Base-by-base conservation (phyloP, 1,140 invertebrate species). In the Heliconius congener region DNA sequence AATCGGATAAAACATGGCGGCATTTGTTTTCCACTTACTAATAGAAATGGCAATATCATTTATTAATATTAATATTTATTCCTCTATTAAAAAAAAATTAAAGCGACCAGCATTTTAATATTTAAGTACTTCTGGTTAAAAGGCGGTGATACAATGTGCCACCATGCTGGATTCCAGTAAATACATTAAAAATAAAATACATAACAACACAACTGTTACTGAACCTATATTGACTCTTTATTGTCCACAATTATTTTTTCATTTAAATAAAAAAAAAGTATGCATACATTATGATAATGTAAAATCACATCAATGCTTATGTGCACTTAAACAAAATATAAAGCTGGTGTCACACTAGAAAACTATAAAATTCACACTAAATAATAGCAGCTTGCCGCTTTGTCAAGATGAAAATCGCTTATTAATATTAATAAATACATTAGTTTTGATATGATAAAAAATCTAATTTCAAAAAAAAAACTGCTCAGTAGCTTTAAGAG, bases 231-330 rank as follows among this genome's bases (percentile, higher is more conserved):
- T 79, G 77, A 81, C 76, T 74, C 52, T 71, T 81, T 81, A 79
- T 79, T 77, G 77, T 81, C 80, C 39, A n/a, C 77, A 74, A 81
- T 60, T 52, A 81, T 74, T 57, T 50, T 74, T 42, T 73, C 50
- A 73, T 76, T 39, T 8, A 27, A 30, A 55, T 66, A 71, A 74
- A 76, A 73, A 73, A 37, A 77, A 50, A 77, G 39, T 75, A 27
- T 75, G 73, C 73, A 80, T 76, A 76, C 79, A 80, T 80, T 80
- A 80, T 81, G 72, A 81, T 74, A 81, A 80, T 80, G 78, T 80
- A 80, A 76, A 81, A 82, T 84, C 81, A 84, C 83, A 84, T 82
- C 71, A 81, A 81, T 78, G 79, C 77, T 82, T 79, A 78, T 77
- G 77, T 81, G 75, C 79, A 81, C 82, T 71, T 77, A 77, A 77